Evolutionary conservation across 1,140 invertebrate genomes (phyloP).

Genomic region (Dendroctonus valens): DNA sequence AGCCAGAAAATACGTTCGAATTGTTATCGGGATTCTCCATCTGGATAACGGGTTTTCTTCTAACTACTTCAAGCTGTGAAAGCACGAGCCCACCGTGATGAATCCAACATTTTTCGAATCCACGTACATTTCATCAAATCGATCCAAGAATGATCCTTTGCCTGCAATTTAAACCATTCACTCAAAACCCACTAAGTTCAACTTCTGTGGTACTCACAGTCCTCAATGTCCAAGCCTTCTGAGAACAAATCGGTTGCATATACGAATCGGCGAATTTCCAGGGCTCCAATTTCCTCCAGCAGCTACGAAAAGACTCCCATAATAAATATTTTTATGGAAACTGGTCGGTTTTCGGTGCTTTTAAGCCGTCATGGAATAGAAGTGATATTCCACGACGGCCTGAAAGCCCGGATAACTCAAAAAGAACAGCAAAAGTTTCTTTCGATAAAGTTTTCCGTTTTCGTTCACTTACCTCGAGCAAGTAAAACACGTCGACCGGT

Average conservation of each 20-base stretch:
- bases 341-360: not conserved
- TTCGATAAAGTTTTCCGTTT: conserved; percentile 4
- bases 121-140: conserved; percentile 38
- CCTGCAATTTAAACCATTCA: conserved; percentile 29
- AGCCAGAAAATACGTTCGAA: too few species aligned
- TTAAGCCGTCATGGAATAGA: not conserved
- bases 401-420: too few species aligned
- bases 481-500: conserved; percentile 47
- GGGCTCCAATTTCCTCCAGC: conserved; percentile 38
- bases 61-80: conserved; percentile 8
- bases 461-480: conserved; percentile 38
- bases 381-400: not conserved
- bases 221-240: conserved; percentile 12
- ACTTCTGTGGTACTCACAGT: conserved; percentile 26
- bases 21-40: too few species aligned
- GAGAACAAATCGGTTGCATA: conserved; percentile 28
- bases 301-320: conserved; percentile 30
- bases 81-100: conserved; percentile 36
- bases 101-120: conserved; percentile 30
- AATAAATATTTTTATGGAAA: not conserved
- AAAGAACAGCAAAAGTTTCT: not conserved
- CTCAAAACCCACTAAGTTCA: not conserved
- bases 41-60: too few species aligned
- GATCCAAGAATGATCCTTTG: conserved; percentile 36
- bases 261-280: conserved; percentile 34